Evolutionary conservation across 2,797 vertebrate species (phyloP), one percentile per base, ranked within the genome.

Genomic region (Notolabrus celidotus): DNA sequence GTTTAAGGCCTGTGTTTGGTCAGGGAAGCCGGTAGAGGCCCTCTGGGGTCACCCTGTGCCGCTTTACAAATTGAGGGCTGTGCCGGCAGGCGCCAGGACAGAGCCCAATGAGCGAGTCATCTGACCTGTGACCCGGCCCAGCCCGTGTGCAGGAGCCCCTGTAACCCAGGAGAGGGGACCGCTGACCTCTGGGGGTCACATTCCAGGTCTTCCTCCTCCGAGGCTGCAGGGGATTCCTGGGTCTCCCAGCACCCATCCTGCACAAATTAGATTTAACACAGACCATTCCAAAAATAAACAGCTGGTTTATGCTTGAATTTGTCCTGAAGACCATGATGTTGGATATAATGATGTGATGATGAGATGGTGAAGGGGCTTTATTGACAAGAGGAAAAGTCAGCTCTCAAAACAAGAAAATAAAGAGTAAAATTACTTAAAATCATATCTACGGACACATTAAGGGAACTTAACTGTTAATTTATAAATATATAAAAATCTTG

Each of bases 71-170:
- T 95, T 94, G 93, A 93, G 92, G 89, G 89, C 89, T 92, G 86
- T 91, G 90, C 90, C 82, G 91, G 82, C 88, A 95, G 95, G 95
- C 95, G 95, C 96, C 96, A 96, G 93, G 88, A 90, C 91, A 92
- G 90, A 86, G 90, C 86, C 57, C 89, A 94, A 94, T 90, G 91
- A 95, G 91, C 65, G 22, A 88, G 86, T 91, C 86, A 80, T 87
- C 75, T 92, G 91, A 94, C 95, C 95, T 95, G 86, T 95, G 94
- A 96, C 95, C 95, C 90, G 52, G 82, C 72, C 86, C 84, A 86
- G 90, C 92, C 87, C 85, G 78, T 65, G 73, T 57, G 86, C 91
- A 80, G 91, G 89, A 93, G 91, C 91, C 88, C 89, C 82, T 88
- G 86, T 92, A 95, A 92, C 90, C 92, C 89, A 77, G 86, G 88